These are phyloP conservation scores for Oryzias curvinotus DNA, from an alignment of 2,113 vertebrate species.

Conservation along the genomic window DNA sequence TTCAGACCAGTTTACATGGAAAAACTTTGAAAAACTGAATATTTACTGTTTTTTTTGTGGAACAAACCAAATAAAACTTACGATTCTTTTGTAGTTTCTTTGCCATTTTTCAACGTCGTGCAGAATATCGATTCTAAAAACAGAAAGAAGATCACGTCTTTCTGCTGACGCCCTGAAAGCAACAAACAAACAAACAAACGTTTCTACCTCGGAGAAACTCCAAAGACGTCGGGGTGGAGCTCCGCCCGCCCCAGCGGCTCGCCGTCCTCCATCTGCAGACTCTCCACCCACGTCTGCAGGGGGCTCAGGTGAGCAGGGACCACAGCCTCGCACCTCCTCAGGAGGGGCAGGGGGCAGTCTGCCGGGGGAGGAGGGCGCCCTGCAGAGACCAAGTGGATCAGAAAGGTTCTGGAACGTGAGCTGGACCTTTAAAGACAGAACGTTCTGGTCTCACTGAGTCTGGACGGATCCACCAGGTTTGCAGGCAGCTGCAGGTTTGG, in stretches of 20 bases:
- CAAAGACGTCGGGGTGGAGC: conserved; percentile 88
- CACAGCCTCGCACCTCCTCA: conserved; percentile 74
- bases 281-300: conserved; percentile 83
- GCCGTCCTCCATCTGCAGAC: conserved; percentile 68
- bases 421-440: too few relatives aligned
- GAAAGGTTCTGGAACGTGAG: not conserved
- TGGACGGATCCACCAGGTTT: conserved; percentile 72
- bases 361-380: conserved; percentile 50
- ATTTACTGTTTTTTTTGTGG: too few relatives aligned
- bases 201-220: conserved; percentile 80
- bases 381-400: conserved; percentile 26
- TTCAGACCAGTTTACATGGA: too few relatives aligned
- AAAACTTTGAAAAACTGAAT: too few relatives aligned
- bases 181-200: rapidly evolving
- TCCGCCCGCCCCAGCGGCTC: conserved; percentile 80
- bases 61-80: conserved; percentile 64
- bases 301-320: conserved; percentile 74
- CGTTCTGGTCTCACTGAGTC: conserved; percentile 56
- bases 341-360: conserved; percentile 69
- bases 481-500: conserved; percentile 73
- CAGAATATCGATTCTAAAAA: conserved; percentile 83
- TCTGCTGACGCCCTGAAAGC: not conserved
- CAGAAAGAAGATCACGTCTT: not conserved
- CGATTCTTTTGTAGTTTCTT: conserved; percentile 86
- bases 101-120: conserved; percentile 86